Conservation (phyloP, 2,113 vertebrate genomes). For the Rhynchomys soricoides region DNA sequence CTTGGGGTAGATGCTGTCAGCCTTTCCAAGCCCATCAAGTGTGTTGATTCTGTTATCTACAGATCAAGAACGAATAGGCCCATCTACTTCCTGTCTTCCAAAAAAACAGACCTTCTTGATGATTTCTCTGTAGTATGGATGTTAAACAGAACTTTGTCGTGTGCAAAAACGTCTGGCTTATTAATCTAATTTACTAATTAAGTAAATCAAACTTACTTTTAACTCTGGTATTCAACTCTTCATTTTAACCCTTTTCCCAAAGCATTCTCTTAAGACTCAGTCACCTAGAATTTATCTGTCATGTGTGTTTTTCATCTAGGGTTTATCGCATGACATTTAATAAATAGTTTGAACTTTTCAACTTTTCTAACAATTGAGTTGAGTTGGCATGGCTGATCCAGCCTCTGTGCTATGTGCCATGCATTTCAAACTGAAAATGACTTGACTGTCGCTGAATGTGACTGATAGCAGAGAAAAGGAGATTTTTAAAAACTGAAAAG, state of each 20-base stretch:
- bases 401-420: neutral
- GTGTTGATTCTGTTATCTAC: neutral
- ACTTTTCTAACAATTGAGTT: conserved; percentile 68
- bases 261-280: conserved; percentile 55
- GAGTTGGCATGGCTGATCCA: conserved; percentile 50
- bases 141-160: conserved; percentile 36
- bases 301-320: conserved; percentile 59
- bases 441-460: neutral
- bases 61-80: neutral
- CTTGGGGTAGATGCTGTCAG: neutral
- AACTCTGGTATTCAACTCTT: conserved; percentile 65
- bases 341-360: conserved; percentile 81
- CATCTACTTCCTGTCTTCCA: neutral
- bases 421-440: neutral
- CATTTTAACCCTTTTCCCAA: conserved; percentile 61
- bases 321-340: conserved; percentile 75
- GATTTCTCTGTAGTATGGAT: conserved; percentile 33
- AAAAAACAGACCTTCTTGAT: conserved; percentile 1
- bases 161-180: conserved; percentile 20
- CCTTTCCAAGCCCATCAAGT: neutral
- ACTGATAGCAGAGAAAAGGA: conserved; percentile 4
- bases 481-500: neutral
- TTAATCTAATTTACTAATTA: conserved; percentile 63
- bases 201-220: conserved; percentile 61
- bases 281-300: conserved; percentile 73